Evolutionary conservation across 1,140 invertebrate genomes (phyloP).

Genomic region (Asobara japonica): DNA sequence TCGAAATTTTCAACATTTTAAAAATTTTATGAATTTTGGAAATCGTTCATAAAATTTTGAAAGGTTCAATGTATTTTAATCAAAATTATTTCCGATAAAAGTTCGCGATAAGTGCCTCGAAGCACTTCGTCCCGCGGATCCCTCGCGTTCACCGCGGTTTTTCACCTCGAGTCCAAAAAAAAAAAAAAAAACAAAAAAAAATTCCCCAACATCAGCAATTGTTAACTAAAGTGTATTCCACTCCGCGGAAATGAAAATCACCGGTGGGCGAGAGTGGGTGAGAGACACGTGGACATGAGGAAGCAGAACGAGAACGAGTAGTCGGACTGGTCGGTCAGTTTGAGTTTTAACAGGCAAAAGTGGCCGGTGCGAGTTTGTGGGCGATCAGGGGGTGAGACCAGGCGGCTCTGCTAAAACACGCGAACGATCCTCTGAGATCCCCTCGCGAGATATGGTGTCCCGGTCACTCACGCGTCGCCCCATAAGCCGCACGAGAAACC

Average conservation of each 20-base stretch:
- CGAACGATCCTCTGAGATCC: conserved; percentile 64
- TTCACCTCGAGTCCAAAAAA: too few relatives aligned
- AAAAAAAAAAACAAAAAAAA: too few relatives aligned
- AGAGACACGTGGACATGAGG: conserved; percentile 16
- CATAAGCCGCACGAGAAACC: not conserved
- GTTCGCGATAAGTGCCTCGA: too few relatives aligned
- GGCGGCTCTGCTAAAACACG: conserved; percentile 48
- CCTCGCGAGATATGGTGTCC: conserved; percentile 63
- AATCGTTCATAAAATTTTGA: too few relatives aligned
- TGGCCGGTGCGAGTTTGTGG: not conserved
- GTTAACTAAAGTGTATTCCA: not conserved
- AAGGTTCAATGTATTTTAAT: too few relatives aligned
- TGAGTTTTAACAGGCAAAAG: conserved; percentile 3
- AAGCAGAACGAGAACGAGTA: conserved; percentile 15
- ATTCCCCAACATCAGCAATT: not conserved
- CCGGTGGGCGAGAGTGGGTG: conserved; percentile 11
- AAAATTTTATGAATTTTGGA: too few relatives aligned
- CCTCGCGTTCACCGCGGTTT: too few relatives aligned
- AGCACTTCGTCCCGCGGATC: too few relatives aligned
- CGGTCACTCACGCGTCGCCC: conserved; percentile 57
- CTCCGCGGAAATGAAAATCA: conserved; percentile 2
- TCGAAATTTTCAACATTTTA: too few relatives aligned
- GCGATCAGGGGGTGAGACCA: not conserved
- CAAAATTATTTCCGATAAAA: too few relatives aligned
- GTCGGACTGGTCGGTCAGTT: conserved; percentile 5